These are phyloP conservation scores for Pocillopora grandis DNA, from an alignment of 92 coral and sea anemone genomes.

Conservation along the genomic window DNA sequence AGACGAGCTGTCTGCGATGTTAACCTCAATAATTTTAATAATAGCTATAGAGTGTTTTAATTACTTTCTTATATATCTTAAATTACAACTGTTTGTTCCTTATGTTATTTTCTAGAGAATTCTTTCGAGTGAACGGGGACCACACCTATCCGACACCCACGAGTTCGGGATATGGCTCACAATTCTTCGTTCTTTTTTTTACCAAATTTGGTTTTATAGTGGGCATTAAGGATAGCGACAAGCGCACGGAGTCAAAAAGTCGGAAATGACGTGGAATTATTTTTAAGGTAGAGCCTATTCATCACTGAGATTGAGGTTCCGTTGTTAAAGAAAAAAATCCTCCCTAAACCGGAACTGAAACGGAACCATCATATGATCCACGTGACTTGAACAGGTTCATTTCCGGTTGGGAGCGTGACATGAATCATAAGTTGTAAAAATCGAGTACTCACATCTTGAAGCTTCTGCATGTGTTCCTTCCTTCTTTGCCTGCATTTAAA, in stretches of 20 bases:
- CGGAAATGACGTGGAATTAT: constrained; percentile 19
- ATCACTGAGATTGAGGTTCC: not conserved
- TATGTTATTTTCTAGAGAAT: not conserved
- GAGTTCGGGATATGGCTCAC: not conserved
- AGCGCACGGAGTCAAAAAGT: not conserved
- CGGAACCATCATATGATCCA: not conserved
- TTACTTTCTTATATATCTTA: not conserved
- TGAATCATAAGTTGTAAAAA: not conserved
- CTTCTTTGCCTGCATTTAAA: constrained; percentile 94
- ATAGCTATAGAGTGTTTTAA: not conserved
- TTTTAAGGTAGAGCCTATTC: not conserved
- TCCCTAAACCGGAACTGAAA: constrained; percentile 11
- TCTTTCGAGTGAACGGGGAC: not conserved
- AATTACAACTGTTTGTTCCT: constrained; percentile 1
- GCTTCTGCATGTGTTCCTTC: constrained; percentile 85
- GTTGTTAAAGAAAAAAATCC: not conserved
- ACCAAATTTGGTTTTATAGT: constrained; percentile 6
- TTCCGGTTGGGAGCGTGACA: constrained; percentile 14
- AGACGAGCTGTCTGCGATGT: not conserved
- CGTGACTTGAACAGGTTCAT: not conserved
- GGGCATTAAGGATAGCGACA: not conserved
- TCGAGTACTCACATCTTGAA: constrained; percentile 74
- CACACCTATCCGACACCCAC: constrained; percentile 38
- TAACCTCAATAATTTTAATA: not conserved
- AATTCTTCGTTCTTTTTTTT: not conserved